Evolutionary conservation across 2,888 invertebrate species (phyloP).

Genomic region (Macrosiphum euphorbiae): DNA sequence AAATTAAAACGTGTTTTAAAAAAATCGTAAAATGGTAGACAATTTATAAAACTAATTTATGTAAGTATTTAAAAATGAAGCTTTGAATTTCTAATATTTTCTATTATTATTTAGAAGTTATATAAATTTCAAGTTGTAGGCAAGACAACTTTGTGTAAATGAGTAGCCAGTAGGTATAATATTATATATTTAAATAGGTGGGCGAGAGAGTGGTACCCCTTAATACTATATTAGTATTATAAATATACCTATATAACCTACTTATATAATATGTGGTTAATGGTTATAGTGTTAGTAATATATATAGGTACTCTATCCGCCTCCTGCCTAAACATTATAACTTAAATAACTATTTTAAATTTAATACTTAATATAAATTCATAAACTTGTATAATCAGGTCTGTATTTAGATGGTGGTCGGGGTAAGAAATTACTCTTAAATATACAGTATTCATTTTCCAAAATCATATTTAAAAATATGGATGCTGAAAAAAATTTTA

Average conservation of each 20-base stretch:
- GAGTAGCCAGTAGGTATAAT: too few species aligned
- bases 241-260: not conserved
- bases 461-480: not conserved
- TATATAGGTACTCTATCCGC: not conserved
- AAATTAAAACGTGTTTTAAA: not conserved
- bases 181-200: not conserved
- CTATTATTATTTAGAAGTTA: not conserved
- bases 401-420: not conserved
- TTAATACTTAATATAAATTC: not conserved
- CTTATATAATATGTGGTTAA: not conserved
- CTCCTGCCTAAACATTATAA: not conserved
- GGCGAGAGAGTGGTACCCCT: not conserved
- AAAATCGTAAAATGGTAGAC: not conserved
- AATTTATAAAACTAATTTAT: not conserved
- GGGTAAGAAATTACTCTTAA: not conserved
- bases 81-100: not conserved
- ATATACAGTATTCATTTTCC: not conserved
- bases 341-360: not conserved
- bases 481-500: not conserved
- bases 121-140: not conserved
- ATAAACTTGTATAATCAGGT: not conserved
- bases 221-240: not conserved
- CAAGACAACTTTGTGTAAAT: not conserved
- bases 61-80: not conserved
- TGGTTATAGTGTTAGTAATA: not conserved